Conservation (phyloP, 2,797 vertebrate species). For the Sparidentex hasta region DNA sequence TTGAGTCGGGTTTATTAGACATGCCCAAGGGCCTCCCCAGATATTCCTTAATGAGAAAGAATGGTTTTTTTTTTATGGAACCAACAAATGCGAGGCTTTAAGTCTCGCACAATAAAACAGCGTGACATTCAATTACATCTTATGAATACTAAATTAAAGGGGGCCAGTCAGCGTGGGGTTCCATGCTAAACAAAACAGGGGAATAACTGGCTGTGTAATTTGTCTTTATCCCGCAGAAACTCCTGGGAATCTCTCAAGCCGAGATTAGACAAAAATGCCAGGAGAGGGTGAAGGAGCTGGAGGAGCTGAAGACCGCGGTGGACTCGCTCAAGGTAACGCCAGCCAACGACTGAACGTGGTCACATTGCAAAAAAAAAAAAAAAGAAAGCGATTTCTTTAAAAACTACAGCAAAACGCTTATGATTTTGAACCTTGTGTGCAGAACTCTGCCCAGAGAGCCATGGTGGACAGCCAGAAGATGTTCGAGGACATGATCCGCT, state of each 20-base stretch:
- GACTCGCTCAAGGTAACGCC: constrained; percentile 86
- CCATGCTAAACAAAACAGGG: constrained; percentile 11
- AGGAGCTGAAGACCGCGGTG: constrained; percentile 87
- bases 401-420: constrained; percentile 8
- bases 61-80: constrained; percentile 47
- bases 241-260: constrained; percentile 85
- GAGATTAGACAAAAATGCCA: constrained; percentile 89
- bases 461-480: constrained; percentile 90
- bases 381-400: not conserved
- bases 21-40: constrained; percentile 61
- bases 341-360: no score
- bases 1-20: constrained; percentile 68
- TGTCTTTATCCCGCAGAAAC: constrained; percentile 83
- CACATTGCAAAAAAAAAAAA: not conserved
- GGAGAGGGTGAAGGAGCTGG: constrained; percentile 88
- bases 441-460: constrained; percentile 88
- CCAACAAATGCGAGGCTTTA: constrained; percentile 46
- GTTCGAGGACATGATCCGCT: constrained; percentile 89
- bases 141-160: constrained; percentile 13
- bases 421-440: constrained; percentile 28
- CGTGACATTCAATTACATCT: constrained; percentile 13
- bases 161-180: constrained; percentile 22
- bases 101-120: constrained; percentile 29
- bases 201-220: constrained; percentile 29
- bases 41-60: constrained; percentile 71